Base-by-base conservation (phyloP, 2,888 invertebrate genomes). In the Andrena praecox region DNA sequence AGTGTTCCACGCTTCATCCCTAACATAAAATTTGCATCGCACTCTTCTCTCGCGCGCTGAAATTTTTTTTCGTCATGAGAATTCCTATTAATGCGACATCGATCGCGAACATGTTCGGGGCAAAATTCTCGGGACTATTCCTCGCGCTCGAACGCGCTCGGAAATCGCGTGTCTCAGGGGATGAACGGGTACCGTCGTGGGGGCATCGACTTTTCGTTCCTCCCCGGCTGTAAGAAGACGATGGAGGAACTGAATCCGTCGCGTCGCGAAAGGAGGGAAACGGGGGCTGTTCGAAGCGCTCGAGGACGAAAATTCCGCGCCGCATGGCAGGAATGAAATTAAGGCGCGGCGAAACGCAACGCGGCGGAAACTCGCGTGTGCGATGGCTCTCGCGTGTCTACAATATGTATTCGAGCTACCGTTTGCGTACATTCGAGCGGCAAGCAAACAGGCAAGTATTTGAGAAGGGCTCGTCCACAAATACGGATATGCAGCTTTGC, bases 401-500 rank as follows among this genome's bases (percentile, higher is more conserved):
- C 75, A 76, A 88, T 86, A 85, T 87, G 81, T 83, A 86, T 88
- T 81, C 82, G 80, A 68, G 85, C 81, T 85, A 77, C 82, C 82
- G 86, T 87, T 87, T 89, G 84, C 89, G 78, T 88, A 85, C 77
- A 82, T 85, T 88, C 76, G 77, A 89, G 85, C 81, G 82, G 87
- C 76, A 68, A 85, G 87, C 88, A 89, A 89, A 89, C 87, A 88
- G 78, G 78, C 88, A 87, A 89, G 84, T 89, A 89, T 89, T 89
- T 89, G 89, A 88, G 82, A 80, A 89, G 82, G 84, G 75, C 76
- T 84, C 85, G 85, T 83, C 85, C 74, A 81, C 86, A 79, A 83
- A 89, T 88, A 89, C 80, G 85, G 85, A 88, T 89, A 85, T 88
- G 84, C 82, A 80, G 87, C 88, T 89, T 88, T 88, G 84, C 78